Percentiles rank a stretch among this genome's conserved stretches.
These are phyloP conservation scores for Sycophaga agraensis DNA, from an alignment of 1,140 invertebrate species.

Conservation along the genomic window DNA sequence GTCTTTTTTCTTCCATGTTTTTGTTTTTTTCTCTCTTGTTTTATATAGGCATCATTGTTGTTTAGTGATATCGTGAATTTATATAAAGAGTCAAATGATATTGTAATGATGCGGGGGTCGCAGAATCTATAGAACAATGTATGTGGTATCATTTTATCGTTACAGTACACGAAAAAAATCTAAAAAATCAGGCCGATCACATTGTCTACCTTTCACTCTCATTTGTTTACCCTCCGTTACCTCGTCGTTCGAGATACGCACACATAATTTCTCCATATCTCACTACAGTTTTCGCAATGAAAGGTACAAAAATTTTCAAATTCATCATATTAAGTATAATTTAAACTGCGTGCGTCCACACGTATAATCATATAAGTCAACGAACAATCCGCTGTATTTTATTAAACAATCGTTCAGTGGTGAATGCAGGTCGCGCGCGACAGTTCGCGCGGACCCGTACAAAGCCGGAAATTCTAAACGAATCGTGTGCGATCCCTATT, in stretches of 20 bases:
- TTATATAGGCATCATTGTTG: background rate
- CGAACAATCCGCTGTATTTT: no score
- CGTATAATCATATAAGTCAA: no score
- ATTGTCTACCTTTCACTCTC: constrained; percentile 1
- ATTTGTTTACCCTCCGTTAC: background rate
- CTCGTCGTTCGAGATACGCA: no score
- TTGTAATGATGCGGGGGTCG: constrained; percentile 11
- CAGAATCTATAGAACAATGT: constrained; percentile 23
- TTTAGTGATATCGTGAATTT: background rate
- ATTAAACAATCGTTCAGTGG: background rate
- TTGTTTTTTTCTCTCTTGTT: constrained; percentile 7
- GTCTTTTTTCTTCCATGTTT: constrained; percentile 17
- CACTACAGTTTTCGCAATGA: background rate
- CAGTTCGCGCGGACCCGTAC: no score
- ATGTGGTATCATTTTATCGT: background rate
- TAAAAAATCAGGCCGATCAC: constrained; percentile 26
- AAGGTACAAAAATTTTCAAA: constrained; percentile 22
- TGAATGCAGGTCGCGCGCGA: no score
- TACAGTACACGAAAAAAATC: constrained; percentile 18
- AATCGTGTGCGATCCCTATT: no score
- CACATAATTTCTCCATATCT: no score
- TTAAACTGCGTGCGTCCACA: background rate
- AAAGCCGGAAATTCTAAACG: no score
- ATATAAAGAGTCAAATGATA: constrained; percentile 13
- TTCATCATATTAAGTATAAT: constrained; percentile 18